Evolutionary conservation across 2,113 vertebrate genomes (phyloP).

Genomic region (Dolichallabes microphthalmus): DNA sequence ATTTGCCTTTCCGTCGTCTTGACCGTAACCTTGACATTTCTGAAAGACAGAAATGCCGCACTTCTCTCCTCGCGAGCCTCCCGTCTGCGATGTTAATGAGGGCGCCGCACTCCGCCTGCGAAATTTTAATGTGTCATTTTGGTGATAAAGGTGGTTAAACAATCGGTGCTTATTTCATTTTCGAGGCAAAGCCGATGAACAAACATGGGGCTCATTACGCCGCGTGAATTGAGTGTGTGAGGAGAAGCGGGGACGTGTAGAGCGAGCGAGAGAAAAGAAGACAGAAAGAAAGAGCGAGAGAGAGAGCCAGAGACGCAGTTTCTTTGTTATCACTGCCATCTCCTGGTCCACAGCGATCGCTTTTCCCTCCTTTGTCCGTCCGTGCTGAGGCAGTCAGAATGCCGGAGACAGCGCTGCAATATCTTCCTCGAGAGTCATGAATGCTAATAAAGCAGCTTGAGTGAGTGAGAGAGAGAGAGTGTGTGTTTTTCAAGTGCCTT

Average conservation of each 20-base stretch:
- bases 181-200: conserved; percentile 49
- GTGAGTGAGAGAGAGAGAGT: not conserved
- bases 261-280: not conserved
- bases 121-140: conserved; percentile 57
- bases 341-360: conserved; percentile 52
- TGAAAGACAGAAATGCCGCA: conserved; percentile 16
- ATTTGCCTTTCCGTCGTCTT: conserved; percentile 3
- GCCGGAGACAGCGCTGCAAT: not conserved
- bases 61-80: not conserved
- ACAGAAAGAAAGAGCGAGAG: not conserved
- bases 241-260: conserved; percentile 32
- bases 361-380: conserved; percentile 47
- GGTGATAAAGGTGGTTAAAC: conserved; percentile 57
- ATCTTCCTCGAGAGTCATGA: not conserved
- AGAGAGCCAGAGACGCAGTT: conserved; percentile 11
- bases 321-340: conserved; percentile 58
- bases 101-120: conserved; percentile 28
- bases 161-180: conserved; percentile 56
- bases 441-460: conserved; percentile 23
- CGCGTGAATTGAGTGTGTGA: conserved; percentile 35
- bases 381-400: not conserved
- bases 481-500: not conserved
- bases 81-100: conserved; percentile 50
- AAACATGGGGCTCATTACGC: conserved; percentile 56
- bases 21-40: conserved; percentile 40